Conservation (phyloP, 2,888 invertebrate genomes). For the Trachelus troglodyta region DNA sequence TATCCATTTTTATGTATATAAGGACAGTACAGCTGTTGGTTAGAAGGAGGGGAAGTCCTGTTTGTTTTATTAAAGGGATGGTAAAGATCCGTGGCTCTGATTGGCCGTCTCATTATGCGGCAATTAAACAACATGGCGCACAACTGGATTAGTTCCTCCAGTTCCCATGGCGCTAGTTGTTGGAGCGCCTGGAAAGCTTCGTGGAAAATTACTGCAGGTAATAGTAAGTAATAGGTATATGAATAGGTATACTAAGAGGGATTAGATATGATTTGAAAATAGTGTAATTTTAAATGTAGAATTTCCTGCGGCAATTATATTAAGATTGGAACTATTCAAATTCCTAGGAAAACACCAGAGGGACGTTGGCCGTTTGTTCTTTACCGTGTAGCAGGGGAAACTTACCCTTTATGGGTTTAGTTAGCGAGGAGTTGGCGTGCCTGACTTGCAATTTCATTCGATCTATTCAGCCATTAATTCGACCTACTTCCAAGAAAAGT, state of each 20-base stretch:
- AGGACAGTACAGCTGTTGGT: not conserved
- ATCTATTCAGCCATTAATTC: constrained; percentile 18
- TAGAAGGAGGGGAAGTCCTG: not conserved
- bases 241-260: not conserved
- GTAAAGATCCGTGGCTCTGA: constrained; percentile 28
- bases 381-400: not conserved
- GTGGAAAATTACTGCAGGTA: not conserved
- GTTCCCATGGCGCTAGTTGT: constrained; percentile 43
- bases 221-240: not conserved
- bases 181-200: constrained; percentile 19
- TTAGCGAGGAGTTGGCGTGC: not conserved
- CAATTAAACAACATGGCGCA: constrained; percentile 52
- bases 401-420: not conserved
- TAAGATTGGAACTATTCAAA: not conserved
- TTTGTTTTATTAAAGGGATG: not conserved
- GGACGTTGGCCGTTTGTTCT: not conserved
- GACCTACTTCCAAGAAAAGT: constrained; percentile 20
- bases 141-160: constrained; percentile 32
- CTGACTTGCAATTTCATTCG: constrained; percentile 22
- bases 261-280: not conserved
- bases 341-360: not conserved
- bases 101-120: constrained; percentile 42
- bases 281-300: not conserved
- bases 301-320: not conserved
- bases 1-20: not conserved